Evolutionary conservation across 2,113 vertebrate genomes (phyloP), one percentile per base, ranked within the genome.

Genomic region (Menura novaehollandiae): DNA sequence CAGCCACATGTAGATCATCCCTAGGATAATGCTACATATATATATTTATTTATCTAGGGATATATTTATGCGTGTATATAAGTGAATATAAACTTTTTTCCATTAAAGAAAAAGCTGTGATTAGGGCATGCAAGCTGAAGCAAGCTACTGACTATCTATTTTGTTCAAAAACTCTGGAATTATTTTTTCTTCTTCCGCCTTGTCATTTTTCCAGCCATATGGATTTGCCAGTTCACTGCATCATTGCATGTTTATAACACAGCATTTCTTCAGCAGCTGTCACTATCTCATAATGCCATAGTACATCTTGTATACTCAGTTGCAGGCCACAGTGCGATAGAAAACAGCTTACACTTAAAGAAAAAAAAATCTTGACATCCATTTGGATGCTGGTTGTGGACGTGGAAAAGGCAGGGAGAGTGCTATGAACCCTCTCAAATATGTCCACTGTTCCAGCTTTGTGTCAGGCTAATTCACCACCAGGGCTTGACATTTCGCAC

Each of bases 251-350:
- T 98, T 98, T 97, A 89, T 92, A 97, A 63, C 90, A 91, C 93
- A 95, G 96, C 76, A n/a, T 95, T 96, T 95, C 95, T 85, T 85
- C 94, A 97, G 96, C 98, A 98, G 97, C 97, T 98, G 98, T 97
- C 88, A 32, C 95, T 96, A 87, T 93, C 94, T 97, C 95, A 90
- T 96, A 95, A 91, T 92, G 93, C 97, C 91, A 51, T n/a, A 91
- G 97, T 64, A 91, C 96, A 91, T 69, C 91, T 95, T 82, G 10
- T 59, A 35, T 77, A 83, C 90, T 24, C 72, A 87, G 94, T 96
- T 96, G 93, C 96, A 96, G 97, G 82, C 91, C 97, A 81, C 91
- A 91, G 53, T 56, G 24, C 3, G 17, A 47, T 28, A 96, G 96
- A 94, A 97, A 98, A 93, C 92, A 93, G 91, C 93, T 96, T 95